These are phyloP conservation scores for Cheilosia variabilis DNA, from an alignment of 2,888 invertebrate species.

Conservation along the genomic window DNA sequence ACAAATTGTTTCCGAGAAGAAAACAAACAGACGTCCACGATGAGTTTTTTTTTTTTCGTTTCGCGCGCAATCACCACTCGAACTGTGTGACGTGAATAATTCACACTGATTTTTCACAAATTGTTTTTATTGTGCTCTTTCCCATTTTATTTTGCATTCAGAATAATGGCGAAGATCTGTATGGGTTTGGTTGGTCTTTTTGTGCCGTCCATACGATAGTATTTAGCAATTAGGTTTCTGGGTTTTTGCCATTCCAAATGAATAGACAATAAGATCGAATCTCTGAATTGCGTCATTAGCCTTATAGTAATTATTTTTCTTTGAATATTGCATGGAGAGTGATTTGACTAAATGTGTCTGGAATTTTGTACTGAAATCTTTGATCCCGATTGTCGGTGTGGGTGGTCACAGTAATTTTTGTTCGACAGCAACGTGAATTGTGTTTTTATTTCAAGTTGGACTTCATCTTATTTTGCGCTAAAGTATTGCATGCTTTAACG, in stretches of 20 bases:
- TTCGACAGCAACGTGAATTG: too few species aligned
- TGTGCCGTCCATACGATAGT: slow-evolving; percentile 34
- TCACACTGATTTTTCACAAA: slow-evolving; percentile 13
- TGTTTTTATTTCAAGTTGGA: too few species aligned
- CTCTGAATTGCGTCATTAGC: not conserved
- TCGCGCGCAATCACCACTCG: slow-evolving; percentile 29
- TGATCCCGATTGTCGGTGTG: not conserved
- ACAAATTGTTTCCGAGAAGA: slow-evolving; percentile 23
- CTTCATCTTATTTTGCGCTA: too few species aligned
- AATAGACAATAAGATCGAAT: slow-evolving; percentile 31
- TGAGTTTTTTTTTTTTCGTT: slow-evolving; percentile 8
- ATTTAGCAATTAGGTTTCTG: slow-evolving; percentile 51
- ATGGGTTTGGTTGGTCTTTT: slow-evolving; percentile 19
- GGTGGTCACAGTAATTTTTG: too few species aligned
- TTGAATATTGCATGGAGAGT: not conserved
- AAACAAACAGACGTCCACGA: slow-evolving; percentile 10
- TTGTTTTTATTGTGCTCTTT: not conserved
- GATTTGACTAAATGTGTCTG: not conserved
- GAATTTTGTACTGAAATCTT: not conserved
- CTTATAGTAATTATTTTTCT: not conserved
- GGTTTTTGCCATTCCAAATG: slow-evolving; percentile 14
- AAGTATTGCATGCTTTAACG: too few species aligned
- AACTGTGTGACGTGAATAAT: slow-evolving; percentile 63
- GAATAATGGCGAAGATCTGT: slow-evolving; percentile 4
- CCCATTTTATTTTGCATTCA: slow-evolving; percentile 25